Evolutionary conservation across 2,888 invertebrate species (phyloP).

Genomic region (Hirtodrosophila confusa): DNA sequence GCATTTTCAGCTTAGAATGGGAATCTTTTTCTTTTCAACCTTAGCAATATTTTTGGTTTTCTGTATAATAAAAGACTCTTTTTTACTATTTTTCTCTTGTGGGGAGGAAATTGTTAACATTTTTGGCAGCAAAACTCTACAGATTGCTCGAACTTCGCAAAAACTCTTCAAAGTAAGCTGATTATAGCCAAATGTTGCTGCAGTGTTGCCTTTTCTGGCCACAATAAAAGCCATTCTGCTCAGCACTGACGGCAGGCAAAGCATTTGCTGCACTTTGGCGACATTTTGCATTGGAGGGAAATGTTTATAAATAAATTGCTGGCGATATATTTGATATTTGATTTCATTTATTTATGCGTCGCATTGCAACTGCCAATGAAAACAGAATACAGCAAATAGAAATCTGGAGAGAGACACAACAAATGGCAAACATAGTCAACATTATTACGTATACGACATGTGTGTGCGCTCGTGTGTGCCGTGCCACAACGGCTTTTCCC

Average conservation of each 20-base stretch:
- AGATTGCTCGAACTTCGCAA: no score
- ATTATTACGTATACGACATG: slow-evolving; percentile 73
- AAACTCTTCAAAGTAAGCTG: no score
- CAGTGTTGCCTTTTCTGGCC: slow-evolving; percentile 4
- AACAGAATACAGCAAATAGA: slow-evolving; percentile 1
- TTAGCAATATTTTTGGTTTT: no score
- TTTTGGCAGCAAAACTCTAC: no score
- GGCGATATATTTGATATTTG: slow-evolving; percentile 56
- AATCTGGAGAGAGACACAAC: slow-evolving; percentile 29
- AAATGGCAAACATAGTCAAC: slow-evolving; percentile 46
- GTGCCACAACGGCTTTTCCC: slow-evolving; percentile 63
- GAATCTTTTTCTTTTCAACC: no score
- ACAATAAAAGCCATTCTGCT: background rate
- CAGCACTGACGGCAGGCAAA: slow-evolving; percentile 5
- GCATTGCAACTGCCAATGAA: slow-evolving; percentile 45
- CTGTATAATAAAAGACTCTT: no score
- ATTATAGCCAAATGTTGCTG: background rate
- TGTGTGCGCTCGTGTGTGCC: slow-evolving; percentile 21
- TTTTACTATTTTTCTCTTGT: no score
- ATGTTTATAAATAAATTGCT: slow-evolving; percentile 73
- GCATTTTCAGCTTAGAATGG: no score
- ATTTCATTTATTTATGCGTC: slow-evolving; percentile 64
- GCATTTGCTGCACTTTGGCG: slow-evolving; percentile 12
- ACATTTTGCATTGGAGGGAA: slow-evolving; percentile 49
- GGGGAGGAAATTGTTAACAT: no score